Evolutionary conservation across 2,797 vertebrate species (phyloP).

Genomic region (Sebastes umbrosus): DNA sequence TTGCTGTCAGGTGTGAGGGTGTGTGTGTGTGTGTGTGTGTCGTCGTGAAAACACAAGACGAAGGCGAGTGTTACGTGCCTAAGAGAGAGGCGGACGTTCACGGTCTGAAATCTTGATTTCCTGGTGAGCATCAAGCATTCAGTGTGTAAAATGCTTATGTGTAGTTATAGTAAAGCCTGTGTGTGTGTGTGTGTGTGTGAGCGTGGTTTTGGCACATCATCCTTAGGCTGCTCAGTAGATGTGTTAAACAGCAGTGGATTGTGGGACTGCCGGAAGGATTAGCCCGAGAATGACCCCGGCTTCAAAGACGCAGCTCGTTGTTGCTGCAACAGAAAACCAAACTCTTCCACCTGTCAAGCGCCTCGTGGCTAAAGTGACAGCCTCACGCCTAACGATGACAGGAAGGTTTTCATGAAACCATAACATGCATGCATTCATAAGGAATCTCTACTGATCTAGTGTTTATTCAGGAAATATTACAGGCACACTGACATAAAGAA

Average conservation of each 20-base stretch:
- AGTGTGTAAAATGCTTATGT: conserved; percentile 3
- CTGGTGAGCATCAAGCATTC: neutral
- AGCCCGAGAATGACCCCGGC: conserved; percentile 47
- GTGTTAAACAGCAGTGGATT: conserved; percentile 64
- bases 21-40: neutral
- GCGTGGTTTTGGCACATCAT: conserved; percentile 10
- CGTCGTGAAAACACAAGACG: neutral
- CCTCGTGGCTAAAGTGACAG: neutral
- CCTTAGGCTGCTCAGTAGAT: conserved; percentile 33
- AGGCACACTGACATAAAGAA: neutral
- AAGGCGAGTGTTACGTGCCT: neutral
- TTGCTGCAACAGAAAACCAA: conserved; percentile 25
- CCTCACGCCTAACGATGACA: neutral
- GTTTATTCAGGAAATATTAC: neutral
- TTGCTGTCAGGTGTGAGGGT: conserved; percentile 15
- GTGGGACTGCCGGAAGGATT: conserved; percentile 61
- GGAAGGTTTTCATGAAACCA: neutral
- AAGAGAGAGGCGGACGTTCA: neutral
- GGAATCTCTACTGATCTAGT: neutral
- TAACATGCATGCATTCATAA: neutral
- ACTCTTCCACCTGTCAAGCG: conserved; percentile 27
- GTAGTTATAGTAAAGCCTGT: neutral
- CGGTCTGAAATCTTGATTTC: conserved; percentile 11
- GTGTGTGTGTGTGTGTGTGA: neutral
- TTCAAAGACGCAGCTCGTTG: conserved; percentile 40